Conservation (phyloP, 2,113 vertebrate species). For the Hippocampus abdominalis region DNA sequence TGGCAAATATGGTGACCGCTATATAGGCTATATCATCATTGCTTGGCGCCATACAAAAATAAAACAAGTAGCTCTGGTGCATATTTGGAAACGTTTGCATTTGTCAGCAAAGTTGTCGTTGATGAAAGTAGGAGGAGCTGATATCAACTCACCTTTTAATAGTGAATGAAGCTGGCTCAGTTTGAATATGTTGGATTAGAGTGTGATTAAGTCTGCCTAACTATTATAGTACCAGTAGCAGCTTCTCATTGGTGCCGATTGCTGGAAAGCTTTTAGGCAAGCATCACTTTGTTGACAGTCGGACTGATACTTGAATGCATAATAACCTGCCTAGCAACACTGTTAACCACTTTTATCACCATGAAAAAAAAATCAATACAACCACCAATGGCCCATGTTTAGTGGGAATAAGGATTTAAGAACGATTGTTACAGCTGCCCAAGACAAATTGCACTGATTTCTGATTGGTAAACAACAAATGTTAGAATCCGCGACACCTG, state of each 20-base stretch:
- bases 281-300: conserved; percentile 7
- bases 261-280: conserved; percentile 31
- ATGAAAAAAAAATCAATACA: conserved; percentile 36
- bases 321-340: background rate
- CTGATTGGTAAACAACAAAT: conserved; percentile 3
- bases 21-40: conserved; percentile 60
- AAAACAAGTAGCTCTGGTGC: conserved; percentile 71
- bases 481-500: background rate
- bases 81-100: conserved; percentile 48
- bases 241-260: conserved; percentile 36
- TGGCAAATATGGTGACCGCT: conserved; percentile 64
- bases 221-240: conserved; percentile 49
- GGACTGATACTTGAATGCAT: background rate
- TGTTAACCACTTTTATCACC: conserved; percentile 16
- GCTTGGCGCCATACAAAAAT: conserved; percentile 72
- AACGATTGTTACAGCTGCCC: conserved; percentile 14
- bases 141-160: conserved; percentile 41
- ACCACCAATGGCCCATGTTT: conserved; percentile 34
- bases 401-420: conserved; percentile 14
- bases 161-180: conserved; percentile 56
- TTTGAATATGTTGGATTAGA: conserved; percentile 42
- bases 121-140: conserved; percentile 49
- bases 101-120: conserved; percentile 23
- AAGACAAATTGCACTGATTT: conserved; percentile 18
- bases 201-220: conserved; percentile 24